Conservation (phyloP, 2,797 vertebrate genomes). For the Hylomyscus alleni region DNA sequence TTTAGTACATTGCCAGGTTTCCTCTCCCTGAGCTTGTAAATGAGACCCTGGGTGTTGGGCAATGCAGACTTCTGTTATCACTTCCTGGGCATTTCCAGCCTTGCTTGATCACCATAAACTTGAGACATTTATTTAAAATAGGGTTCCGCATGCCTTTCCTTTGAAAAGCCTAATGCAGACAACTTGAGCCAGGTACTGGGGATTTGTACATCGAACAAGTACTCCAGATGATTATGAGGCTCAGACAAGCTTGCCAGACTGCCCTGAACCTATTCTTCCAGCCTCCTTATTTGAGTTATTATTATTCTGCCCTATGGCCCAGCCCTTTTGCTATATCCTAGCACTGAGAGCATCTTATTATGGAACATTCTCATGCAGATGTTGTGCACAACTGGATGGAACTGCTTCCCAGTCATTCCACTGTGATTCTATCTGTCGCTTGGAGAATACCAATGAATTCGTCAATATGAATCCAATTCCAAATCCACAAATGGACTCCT, state of each 20-base stretch:
- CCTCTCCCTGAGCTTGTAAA: neutral
- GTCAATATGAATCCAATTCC: neutral
- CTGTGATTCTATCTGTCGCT: neutral
- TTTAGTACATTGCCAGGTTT: fast-evolving
- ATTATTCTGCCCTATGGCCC: neutral
- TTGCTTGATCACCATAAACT: neutral
- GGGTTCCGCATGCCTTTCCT: neutral
- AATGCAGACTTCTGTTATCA: neutral
- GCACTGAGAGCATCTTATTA: neutral
- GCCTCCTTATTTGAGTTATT: neutral
- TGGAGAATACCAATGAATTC: neutral
- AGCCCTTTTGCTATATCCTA: neutral
- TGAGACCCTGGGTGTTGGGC: neutral
- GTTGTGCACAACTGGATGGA: neutral
- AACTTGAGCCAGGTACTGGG: conserved; percentile 19
- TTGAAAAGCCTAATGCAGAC: neutral
- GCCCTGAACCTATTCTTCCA: neutral
- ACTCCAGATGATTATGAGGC: neutral
- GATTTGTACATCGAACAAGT: neutral
- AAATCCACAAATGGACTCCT: neutral
- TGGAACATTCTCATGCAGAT: neutral
- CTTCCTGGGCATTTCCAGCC: neutral
- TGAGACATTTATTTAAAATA: neutral
- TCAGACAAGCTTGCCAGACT: neutral
- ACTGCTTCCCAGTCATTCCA: neutral